phyloP scores from a whole-genome alignment of 2,113 vertebrate genomes.

The Carassius gibelio region DNA sequence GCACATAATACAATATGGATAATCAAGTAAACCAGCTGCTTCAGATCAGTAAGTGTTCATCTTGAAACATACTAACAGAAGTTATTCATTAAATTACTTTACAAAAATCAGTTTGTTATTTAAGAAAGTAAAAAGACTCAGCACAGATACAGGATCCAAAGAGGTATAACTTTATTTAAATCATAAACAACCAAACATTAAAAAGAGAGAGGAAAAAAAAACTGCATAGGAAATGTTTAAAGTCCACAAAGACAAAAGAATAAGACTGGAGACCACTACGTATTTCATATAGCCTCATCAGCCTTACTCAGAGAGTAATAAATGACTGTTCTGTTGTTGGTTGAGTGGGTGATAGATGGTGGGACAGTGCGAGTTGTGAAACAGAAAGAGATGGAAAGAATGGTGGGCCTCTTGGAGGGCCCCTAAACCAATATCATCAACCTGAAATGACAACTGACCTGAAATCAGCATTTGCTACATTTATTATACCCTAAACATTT shows the following conservation, averaged over 20 bases:
- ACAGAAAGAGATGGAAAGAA: constrained; percentile 22
- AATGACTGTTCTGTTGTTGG: constrained; percentile 34
- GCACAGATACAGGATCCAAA: constrained; percentile 59
- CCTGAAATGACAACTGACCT: constrained; percentile 33
- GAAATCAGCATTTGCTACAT: constrained; percentile 37
- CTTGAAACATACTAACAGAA: too few relatives aligned
- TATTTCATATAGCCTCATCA: constrained; percentile 76
- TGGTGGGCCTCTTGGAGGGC: constrained; percentile 47
- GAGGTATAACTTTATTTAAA: constrained; percentile 85
- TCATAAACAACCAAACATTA: constrained; percentile 86
- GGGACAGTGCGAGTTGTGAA: constrained; percentile 23
- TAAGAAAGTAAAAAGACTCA: constrained; percentile 26
- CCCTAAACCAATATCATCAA: constrained; percentile 23
- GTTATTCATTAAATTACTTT: too few relatives aligned
- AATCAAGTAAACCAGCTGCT: too few relatives aligned
- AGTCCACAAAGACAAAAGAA: constrained; percentile 86
- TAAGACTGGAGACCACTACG: constrained; percentile 81
- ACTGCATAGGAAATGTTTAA: constrained; percentile 93
- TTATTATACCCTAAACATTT: constrained; percentile 37
- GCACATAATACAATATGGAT: too few relatives aligned
- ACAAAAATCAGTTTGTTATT: too few relatives aligned
- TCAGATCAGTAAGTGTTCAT: too few relatives aligned
- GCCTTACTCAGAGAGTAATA: constrained; percentile 48
- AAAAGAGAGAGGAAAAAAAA: constrained; percentile 61
- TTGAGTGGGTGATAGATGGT: constrained; percentile 23